phyloP scores from a whole-genome alignment of 2,113 vertebrate genomes.

The Pterocles orientalis region DNA sequence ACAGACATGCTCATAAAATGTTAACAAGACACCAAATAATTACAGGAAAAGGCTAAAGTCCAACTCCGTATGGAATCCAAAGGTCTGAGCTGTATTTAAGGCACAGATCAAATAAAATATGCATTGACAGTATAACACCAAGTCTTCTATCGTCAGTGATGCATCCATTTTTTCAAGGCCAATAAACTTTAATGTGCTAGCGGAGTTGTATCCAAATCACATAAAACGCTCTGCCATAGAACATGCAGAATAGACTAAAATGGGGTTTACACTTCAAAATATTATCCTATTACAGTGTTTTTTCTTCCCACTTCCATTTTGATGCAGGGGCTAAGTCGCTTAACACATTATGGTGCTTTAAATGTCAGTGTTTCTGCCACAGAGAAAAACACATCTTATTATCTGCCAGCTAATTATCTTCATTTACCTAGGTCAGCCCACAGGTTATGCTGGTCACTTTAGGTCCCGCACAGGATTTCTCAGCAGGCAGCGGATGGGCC shows the following conservation, averaged over 20 bases:
- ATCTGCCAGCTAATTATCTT: not conserved
- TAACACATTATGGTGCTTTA: not conserved
- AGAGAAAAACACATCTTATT: not conserved
- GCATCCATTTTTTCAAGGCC: slow-evolving; percentile 30
- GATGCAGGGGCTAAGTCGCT: not conserved
- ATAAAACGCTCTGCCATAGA: slow-evolving; percentile 49
- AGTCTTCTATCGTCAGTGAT: slow-evolving; percentile 3
- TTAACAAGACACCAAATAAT: slow-evolving; percentile 77
- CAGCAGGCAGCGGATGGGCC: not conserved
- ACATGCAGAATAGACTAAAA: slow-evolving; percentile 31
- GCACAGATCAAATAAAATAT: slow-evolving; percentile 67
- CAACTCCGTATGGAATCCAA: slow-evolving; percentile 30
- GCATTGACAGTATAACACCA: slow-evolving; percentile 7
- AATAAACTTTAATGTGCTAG: slow-evolving; percentile 61
- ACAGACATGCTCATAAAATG: slow-evolving; percentile 77
- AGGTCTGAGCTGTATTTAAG: slow-evolving; percentile 69
- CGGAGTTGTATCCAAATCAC: slow-evolving; percentile 53
- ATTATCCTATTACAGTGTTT: not conserved
- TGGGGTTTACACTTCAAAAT: slow-evolving; percentile 3
- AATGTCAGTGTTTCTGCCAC: not conserved
- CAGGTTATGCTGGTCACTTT: not conserved
- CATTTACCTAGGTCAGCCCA: rapidly evolving
- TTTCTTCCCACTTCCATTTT: not conserved
- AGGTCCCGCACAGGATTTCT: not conserved
- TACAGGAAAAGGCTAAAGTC: slow-evolving; percentile 72